These are phyloP conservation scores for Megalurothrips usitatus DNA, from an alignment of 2,888 invertebrate genomes.

Conservation along the genomic window DNA sequence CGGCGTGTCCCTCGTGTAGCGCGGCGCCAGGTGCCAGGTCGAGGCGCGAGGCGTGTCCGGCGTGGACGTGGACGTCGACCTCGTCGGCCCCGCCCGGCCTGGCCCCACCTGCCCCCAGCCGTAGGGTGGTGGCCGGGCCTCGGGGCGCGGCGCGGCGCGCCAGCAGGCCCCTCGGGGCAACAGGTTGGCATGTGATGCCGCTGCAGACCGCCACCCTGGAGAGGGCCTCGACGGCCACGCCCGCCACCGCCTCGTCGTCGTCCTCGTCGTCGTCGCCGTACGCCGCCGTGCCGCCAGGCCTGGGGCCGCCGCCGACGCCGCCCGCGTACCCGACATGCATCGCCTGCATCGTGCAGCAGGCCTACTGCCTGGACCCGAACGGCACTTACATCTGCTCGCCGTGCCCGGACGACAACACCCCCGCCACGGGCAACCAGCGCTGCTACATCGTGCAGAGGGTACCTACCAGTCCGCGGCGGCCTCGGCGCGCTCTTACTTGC, in stretches of 20 bases:
- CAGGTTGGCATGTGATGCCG: constrained; percentile 25
- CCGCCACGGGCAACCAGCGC: constrained; percentile 53
- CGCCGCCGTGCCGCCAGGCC: not conserved
- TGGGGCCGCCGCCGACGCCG: not conserved
- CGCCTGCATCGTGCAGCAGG: constrained; percentile 44
- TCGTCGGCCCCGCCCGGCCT: not conserved
- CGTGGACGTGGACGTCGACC: not conserved
- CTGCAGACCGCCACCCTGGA: not conserved
- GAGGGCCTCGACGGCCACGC: not conserved
- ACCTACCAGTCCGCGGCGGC: too few relatives aligned
- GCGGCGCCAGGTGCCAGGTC: too few relatives aligned
- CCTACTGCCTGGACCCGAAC: constrained; percentile 52
- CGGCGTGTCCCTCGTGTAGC: too few relatives aligned
- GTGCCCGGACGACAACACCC: not conserved
- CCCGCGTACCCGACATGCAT: constrained; percentile 27
- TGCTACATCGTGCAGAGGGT: constrained; percentile 65
- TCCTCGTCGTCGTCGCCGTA: not conserved
- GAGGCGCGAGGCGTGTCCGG: too few relatives aligned
- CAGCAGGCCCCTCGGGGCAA: not conserved
- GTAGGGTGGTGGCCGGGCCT: not conserved
- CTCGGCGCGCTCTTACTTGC: too few relatives aligned
- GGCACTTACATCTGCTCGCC: constrained; percentile 57
- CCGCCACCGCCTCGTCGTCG: not conserved
- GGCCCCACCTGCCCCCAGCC: not conserved
- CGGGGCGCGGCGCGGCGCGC: not conserved